phyloP scores from a whole-genome alignment of 2,888 invertebrate species.

The Leptopilina drosophilae region DNA sequence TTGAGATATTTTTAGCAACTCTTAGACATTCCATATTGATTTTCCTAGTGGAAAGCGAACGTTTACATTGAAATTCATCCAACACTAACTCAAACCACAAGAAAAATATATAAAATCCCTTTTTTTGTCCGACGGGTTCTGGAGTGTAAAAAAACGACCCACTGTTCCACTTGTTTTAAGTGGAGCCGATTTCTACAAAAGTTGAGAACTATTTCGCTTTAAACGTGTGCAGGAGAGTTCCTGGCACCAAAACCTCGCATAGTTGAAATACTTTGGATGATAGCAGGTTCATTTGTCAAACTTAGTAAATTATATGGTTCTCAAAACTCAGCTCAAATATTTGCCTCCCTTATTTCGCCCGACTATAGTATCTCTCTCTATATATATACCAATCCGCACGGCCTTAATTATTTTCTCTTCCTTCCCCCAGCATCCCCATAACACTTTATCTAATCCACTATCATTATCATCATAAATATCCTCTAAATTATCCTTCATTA shows the following conservation, averaged over 20 bases:
- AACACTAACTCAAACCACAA: constrained; percentile 11
- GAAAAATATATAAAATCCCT: constrained; percentile 15
- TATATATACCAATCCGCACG: background rate
- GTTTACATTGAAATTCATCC: constrained; percentile 26
- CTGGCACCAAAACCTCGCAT: constrained; percentile 32
- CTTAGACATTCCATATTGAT: constrained; percentile 17
- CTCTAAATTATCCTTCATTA: background rate
- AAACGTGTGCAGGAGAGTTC: constrained; percentile 16
- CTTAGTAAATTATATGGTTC: constrained; percentile 37
- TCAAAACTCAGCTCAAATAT: constrained; percentile 24
- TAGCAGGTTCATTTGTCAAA: constrained; percentile 40
- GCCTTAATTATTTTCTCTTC: constrained; percentile 19
- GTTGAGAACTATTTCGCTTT: constrained; percentile 35
- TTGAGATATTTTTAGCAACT: background rate
- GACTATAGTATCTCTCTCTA: no score
- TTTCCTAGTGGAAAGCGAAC: background rate
- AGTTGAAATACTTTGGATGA: constrained; percentile 31
- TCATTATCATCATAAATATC: background rate
- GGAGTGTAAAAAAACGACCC: constrained; percentile 9
- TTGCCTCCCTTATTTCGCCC: constrained; percentile 22
- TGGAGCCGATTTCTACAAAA: constrained; percentile 27
- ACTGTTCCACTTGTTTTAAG: constrained; percentile 25
- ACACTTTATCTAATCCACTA: background rate
- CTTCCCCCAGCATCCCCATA: background rate
- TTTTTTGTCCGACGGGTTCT: background rate